Evolutionary conservation across 1,140 invertebrate species (phyloP), one percentile per base, ranked within the genome.

Genomic region (Sinella curviseta): DNA sequence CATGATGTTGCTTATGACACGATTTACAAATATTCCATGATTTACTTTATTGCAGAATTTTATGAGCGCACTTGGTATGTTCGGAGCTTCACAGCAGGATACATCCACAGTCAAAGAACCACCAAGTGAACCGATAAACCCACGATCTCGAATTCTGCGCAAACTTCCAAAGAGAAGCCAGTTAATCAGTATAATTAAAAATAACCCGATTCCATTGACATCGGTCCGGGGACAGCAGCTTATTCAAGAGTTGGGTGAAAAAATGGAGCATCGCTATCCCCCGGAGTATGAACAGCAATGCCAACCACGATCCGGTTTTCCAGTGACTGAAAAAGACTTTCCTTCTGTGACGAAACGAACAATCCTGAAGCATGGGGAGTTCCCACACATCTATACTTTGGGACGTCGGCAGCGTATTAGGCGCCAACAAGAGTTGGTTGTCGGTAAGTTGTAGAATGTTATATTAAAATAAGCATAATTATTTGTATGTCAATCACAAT

Each of bases 341-440:
- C 12, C 74, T 75, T 3, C 36, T 3, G 39, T 48, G 33, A 75
- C 74, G 3, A 75, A 75, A 35, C 2, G 24, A 12, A 16, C 24
- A 48, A 75, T 36, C 4, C 14, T 48, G 1, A 75, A 75, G 39
- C 3, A 36, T 24, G 39, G 39, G 14, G 35, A 75, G 39, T 17
- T 31, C 36, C 74, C 39, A 2, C 74, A 75, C 74, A 3, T 48
- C 24, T 75, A 75, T 24, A 39, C 74, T 4, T 20, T 17, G 17
- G 20, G 20, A n/a, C 8, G 3, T 1, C 24, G 3, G 1, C 35
- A 75, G n/a, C 34, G 74, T 2, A 20, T 26, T 2, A 3, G 4
- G 28, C 74, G 74, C 14, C 26, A 75, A 8, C 34, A 36, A 26
- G 74, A 75, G 35, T 75, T 75, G 24, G 39, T 75, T 26, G 36